Percentiles rank a stretch among this genome's conserved stretches.
These are phyloP conservation scores for Galleria mellonella DNA, from an alignment of 1,140 invertebrate genomes.

Conservation along the genomic window DNA sequence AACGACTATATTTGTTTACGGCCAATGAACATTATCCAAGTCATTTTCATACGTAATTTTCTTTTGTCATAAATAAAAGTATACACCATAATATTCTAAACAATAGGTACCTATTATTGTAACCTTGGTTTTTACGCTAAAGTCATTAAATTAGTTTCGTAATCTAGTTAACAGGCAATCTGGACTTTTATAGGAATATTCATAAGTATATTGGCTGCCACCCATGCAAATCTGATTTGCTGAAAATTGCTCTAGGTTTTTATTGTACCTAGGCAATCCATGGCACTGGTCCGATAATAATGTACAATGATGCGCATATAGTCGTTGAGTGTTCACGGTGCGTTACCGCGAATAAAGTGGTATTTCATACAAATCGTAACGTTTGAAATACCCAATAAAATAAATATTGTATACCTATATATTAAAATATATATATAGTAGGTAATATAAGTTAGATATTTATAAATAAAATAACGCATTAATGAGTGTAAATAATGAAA, in stretches of 20 bases:
- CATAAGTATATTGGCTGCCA: neutral
- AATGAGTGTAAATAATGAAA: no score
- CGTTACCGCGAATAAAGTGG: constrained; percentile 11
- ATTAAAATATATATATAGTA: no score
- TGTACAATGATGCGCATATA: constrained; percentile 25
- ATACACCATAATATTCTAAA: neutral
- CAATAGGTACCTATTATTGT: neutral
- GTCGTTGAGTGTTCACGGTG: constrained; percentile 36
- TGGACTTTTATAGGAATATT: constrained; percentile 1
- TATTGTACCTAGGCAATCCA: neutral
- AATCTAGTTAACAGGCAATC: neutral
- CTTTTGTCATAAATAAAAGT: no score
- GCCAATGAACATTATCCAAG: neutral
- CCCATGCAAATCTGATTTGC: neutral
- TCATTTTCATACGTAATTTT: neutral
- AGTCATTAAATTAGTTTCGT: neutral
- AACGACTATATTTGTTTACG: constrained; percentile 6
- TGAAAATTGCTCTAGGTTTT: constrained; percentile 2
- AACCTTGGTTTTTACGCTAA: neutral
- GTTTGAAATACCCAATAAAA: no score
- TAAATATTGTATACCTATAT: no score
- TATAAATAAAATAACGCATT: no score
- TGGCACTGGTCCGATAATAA: constrained; percentile 20
- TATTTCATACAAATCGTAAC: no score
- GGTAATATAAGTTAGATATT: no score